A percentile compares a stretch with the other conserved stretches of the same genome.
phyloP scores from a whole-genome alignment of 2,888 invertebrate species.

The Lottia gigantea region DNA sequence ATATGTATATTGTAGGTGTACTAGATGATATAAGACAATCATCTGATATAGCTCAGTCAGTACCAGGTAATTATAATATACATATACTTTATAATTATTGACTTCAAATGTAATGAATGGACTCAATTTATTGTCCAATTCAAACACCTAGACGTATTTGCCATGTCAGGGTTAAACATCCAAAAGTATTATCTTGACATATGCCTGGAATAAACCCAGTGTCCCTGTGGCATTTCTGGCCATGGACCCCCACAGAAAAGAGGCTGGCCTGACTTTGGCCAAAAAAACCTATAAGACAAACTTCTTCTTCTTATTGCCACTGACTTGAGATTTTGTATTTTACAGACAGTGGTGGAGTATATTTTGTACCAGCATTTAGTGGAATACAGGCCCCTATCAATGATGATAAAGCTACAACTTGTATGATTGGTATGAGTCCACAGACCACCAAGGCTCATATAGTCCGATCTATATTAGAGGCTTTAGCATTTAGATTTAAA shows the following conservation, averaged over 20 bases:
- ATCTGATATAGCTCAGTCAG: constrained; percentile 64
- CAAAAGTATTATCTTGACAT: too few relatives aligned
- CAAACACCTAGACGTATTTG: too few relatives aligned
- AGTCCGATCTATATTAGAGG: constrained; percentile 91
- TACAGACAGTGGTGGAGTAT: constrained; percentile 90
- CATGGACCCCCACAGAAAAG: too few relatives aligned
- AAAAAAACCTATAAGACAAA: too few relatives aligned
- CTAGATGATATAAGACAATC: constrained; percentile 79
- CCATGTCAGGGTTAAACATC: too few relatives aligned
- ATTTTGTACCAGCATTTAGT: constrained; percentile 96
- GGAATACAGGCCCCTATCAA: constrained; percentile 92
- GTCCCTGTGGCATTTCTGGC: too few relatives aligned
- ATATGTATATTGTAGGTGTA: constrained; percentile 74
- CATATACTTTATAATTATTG: constrained; percentile 57
- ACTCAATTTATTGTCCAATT: too few relatives aligned
- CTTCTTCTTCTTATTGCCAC: too few relatives aligned
- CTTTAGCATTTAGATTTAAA: constrained; percentile 91
- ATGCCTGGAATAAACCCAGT: too few relatives aligned
- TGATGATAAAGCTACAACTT: constrained; percentile 85
- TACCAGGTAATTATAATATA: constrained; percentile 72
- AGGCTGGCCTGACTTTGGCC: too few relatives aligned
- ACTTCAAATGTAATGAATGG: too few relatives aligned
- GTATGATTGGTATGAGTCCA: constrained; percentile 91
- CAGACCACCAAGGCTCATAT: constrained; percentile 93
- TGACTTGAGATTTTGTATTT: constrained; percentile 71